phyloP scores from a whole-genome alignment of 53 echinoderm and acorn worm genomes.

The Patiria pectinifera region DNA sequence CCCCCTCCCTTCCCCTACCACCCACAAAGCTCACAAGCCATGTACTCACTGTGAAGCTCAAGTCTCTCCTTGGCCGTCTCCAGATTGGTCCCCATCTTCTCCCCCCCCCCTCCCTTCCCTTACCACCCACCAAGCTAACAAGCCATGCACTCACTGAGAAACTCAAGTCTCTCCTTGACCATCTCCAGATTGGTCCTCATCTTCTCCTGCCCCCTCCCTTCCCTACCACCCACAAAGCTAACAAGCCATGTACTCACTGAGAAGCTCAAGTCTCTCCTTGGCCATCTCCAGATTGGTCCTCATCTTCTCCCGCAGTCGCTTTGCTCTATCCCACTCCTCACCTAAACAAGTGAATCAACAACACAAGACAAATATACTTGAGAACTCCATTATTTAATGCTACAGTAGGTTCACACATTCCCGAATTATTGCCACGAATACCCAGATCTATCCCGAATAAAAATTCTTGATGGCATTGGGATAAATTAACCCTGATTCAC shows the following conservation, averaged over 20 bases:
- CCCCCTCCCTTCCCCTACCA: not conserved
- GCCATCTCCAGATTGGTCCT: constrained; percentile 24
- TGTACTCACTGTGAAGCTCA: constrained; percentile 71
- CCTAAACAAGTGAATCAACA: constrained; percentile 53
- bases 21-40: not conserved
- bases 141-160: constrained; percentile 64
- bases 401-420: too few species aligned
- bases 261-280: too few species aligned
- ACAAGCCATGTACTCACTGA: too few species aligned
- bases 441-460: too few species aligned
- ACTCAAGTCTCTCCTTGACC: constrained; percentile 84
- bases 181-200: constrained; percentile 79
- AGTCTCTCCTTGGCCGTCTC: constrained; percentile 84
- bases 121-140: too few species aligned
- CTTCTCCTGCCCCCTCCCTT: constrained; percentile 61
- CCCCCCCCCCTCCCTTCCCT: not conserved
- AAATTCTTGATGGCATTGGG: too few species aligned
- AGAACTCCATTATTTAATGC: too few species aligned
- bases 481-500: too few species aligned
- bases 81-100: constrained; percentile 84
- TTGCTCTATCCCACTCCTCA: constrained; percentile 85
- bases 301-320: constrained; percentile 85
- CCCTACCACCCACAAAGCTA: too few species aligned
- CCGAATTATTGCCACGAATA: too few species aligned
- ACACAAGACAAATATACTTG: not conserved